phyloP scores from a whole-genome alignment of 2,888 invertebrate species.

The Conomelus anceps region DNA sequence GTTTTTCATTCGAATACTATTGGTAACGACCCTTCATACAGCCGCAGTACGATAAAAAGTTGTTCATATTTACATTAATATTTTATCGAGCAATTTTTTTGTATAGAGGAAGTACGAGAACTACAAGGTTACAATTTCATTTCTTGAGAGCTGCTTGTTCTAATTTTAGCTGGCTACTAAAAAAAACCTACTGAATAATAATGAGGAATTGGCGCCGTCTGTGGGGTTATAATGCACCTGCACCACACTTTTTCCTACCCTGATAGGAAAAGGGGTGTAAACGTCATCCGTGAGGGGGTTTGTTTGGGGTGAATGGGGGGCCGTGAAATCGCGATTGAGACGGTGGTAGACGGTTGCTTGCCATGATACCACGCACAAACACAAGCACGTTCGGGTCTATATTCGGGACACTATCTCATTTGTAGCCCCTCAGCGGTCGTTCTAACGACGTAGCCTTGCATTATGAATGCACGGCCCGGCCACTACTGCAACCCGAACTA shows the following conservation, averaged over 20 bases:
- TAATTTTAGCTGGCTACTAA: not conserved
- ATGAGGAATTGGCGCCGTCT: not conserved
- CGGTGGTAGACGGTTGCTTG: too few relatives aligned
- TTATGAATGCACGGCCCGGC: not conserved
- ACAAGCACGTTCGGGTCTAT: not conserved
- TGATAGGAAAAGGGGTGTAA: not conserved
- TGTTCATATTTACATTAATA: not conserved
- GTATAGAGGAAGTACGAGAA: not conserved
- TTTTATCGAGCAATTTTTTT: not conserved
- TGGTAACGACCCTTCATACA: not conserved
- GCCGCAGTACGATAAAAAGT: not conserved
- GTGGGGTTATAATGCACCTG: not conserved
- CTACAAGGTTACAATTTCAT: not conserved
- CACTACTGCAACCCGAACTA: not conserved
- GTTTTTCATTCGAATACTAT: not conserved
- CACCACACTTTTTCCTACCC: not conserved
- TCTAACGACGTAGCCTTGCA: not conserved
- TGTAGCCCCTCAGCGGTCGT: not conserved
- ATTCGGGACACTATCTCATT: not conserved
- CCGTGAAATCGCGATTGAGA: not conserved
- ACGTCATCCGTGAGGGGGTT: not conserved
- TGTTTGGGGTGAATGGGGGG: not conserved
- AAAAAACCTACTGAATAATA: not conserved
- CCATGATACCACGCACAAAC: not conserved
- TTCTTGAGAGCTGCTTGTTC: not conserved